Conservation (phyloP, 92 coral and sea anemone genomes). For the Parazoanthus atlanticus region DNA sequence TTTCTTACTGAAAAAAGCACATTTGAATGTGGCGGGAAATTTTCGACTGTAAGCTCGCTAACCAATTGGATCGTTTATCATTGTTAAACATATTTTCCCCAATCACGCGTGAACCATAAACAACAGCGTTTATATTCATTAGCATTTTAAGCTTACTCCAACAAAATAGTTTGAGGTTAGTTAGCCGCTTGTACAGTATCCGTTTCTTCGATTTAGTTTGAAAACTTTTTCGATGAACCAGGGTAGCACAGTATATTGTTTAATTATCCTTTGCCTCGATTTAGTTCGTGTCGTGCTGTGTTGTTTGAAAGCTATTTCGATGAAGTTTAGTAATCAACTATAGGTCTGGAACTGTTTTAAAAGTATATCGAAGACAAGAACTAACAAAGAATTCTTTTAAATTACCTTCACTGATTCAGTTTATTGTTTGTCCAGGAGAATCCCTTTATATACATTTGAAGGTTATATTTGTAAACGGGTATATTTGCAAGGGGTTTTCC, state of each 20-base stretch:
- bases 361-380: slow-evolving; percentile 28
- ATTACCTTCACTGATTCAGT: slow-evolving; percentile 25
- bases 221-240: too few species aligned
- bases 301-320: slow-evolving; percentile 30
- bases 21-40: too few species aligned
- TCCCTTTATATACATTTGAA: too few species aligned
- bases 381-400: slow-evolving; percentile 18
- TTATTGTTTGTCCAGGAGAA: too few species aligned
- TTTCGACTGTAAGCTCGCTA: too few species aligned
- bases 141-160: slow-evolving; percentile 9
- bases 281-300: slow-evolving; percentile 32
- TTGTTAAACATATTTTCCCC: slow-evolving; percentile 14
- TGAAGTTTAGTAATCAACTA: slow-evolving; percentile 16
- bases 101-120: slow-evolving; percentile 13
- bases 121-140: too few species aligned
- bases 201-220: too few species aligned
- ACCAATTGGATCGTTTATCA: slow-evolving; percentile 20
- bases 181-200: too few species aligned
- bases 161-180: slow-evolving; percentile 23
- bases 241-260: not conserved
- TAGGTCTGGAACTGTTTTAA: slow-evolving; percentile 20
- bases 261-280: slow-evolving; percentile 16
- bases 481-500: too few species aligned
- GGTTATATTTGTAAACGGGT: too few species aligned
- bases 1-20: too few species aligned